Conservation (phyloP, 2,888 invertebrate species). For the Netelia melanura region DNA sequence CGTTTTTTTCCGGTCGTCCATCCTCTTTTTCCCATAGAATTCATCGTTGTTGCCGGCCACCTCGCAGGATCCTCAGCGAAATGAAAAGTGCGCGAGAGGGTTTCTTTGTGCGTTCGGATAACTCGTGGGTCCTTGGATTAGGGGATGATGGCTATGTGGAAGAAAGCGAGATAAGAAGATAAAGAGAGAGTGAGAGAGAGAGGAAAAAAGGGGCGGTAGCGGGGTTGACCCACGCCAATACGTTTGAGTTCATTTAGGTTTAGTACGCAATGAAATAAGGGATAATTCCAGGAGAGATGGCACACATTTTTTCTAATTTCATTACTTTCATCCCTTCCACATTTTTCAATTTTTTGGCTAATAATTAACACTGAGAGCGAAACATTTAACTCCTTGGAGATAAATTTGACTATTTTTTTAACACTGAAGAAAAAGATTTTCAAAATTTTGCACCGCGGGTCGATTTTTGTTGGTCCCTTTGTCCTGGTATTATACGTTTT, state of each 20-base stretch:
- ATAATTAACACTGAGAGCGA: too few relatives aligned
- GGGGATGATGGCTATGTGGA: slow-evolving; percentile 36
- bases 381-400: too few relatives aligned
- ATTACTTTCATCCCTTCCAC: not conserved
- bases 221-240: slow-evolving; percentile 51
- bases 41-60: slow-evolving; percentile 71
- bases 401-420: too few relatives aligned
- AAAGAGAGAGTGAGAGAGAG: slow-evolving; percentile 4
- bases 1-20: slow-evolving; percentile 51
- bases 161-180: slow-evolving; percentile 20
- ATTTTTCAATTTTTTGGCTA: not conserved
- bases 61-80: slow-evolving; percentile 68
- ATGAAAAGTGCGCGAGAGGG: slow-evolving; percentile 76
- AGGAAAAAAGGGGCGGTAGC: slow-evolving; percentile 55
- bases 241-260: slow-evolving; percentile 20
- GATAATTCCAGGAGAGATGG: slow-evolving; percentile 16
- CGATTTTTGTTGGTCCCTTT: too few relatives aligned
- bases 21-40: slow-evolving; percentile 70
- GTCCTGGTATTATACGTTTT: too few relatives aligned
- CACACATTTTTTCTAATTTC: slow-evolving; percentile 1
- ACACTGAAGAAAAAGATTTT: too few relatives aligned
- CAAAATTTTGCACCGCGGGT: too few relatives aligned
- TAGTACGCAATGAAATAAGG: slow-evolving; percentile 2
- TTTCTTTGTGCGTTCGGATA: slow-evolving; percentile 68
- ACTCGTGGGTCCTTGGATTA: slow-evolving; percentile 58